phyloP scores from a whole-genome alignment of 2,888 invertebrate species.

The Amphipyra berbera region DNA sequence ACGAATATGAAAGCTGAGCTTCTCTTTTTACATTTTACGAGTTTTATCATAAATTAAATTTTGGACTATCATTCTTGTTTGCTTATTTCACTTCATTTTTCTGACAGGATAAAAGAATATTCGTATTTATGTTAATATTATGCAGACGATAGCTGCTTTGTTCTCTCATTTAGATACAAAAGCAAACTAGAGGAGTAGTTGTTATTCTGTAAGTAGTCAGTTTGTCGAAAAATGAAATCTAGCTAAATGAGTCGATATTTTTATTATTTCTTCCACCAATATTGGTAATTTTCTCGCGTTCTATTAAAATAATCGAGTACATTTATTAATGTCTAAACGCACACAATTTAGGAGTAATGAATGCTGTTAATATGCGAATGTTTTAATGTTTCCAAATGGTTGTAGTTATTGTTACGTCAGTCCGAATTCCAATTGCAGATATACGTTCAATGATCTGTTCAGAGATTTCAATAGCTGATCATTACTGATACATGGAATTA shows the following conservation, averaged over 20 bases:
- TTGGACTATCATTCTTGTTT: background rate
- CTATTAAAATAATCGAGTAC: slow-evolving; percentile 20
- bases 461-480: background rate
- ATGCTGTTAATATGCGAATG: slow-evolving; percentile 52
- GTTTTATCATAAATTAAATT: slow-evolving; percentile 6
- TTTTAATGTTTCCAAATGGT: slow-evolving; percentile 41
- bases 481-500: slow-evolving; percentile 1
- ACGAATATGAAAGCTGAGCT: slow-evolving; percentile 15
- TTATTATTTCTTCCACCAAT: background rate
- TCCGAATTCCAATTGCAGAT: slow-evolving; percentile 7
- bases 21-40: background rate
- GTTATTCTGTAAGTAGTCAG: too few relatives aligned
- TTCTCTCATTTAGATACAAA: background rate
- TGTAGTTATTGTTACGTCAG: slow-evolving; percentile 36
- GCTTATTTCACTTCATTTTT: background rate
- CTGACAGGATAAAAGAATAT: background rate
- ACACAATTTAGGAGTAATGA: slow-evolving; percentile 46
- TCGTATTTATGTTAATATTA: background rate
- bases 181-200: background rate
- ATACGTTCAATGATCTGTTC: slow-evolving; percentile 7
- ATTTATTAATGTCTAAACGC: slow-evolving; percentile 39
- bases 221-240: too few relatives aligned
- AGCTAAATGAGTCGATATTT: background rate
- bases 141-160: background rate
- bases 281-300: background rate